Conservation (phyloP, 2,888 invertebrate species). For the Diarsia mendica region DNA sequence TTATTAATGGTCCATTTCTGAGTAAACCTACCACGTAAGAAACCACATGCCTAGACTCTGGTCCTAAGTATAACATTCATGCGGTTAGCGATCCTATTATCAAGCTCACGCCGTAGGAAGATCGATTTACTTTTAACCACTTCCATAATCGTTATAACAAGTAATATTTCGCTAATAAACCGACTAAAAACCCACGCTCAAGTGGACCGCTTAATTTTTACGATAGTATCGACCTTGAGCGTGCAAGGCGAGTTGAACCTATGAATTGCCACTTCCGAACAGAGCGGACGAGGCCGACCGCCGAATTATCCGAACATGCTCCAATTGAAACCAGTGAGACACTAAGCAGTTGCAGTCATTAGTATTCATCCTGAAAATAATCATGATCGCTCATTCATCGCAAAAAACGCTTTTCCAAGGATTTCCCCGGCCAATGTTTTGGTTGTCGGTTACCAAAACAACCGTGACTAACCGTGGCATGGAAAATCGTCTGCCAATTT, state of each 20-base stretch:
- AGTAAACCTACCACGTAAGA: slow-evolving; percentile 21
- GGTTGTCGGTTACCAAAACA: slow-evolving; percentile 46
- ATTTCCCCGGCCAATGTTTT: slow-evolving; percentile 42
- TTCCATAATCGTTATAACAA: slow-evolving; percentile 36
- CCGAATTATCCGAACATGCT: slow-evolving; percentile 69
- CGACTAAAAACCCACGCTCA: slow-evolving; percentile 53
- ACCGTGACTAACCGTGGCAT: slow-evolving; percentile 48
- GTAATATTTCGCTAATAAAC: slow-evolving; percentile 52
- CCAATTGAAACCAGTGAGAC: slow-evolving; percentile 55
- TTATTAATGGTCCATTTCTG: slow-evolving; percentile 34
- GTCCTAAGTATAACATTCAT: slow-evolving; percentile 26
- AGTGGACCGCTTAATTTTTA: slow-evolving; percentile 61
- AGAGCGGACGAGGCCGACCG: slow-evolving; percentile 74
- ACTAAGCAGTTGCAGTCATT: slow-evolving; percentile 41
- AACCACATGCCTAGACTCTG: slow-evolving; percentile 31
- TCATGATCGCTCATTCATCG: slow-evolving; percentile 25
- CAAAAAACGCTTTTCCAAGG: slow-evolving; percentile 37
- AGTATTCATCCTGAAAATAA: slow-evolving; percentile 31
- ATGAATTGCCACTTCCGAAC: slow-evolving; percentile 83
- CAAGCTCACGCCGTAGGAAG: slow-evolving; percentile 33
- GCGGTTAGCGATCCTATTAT: slow-evolving; percentile 45
- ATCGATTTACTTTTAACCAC: slow-evolving; percentile 33
- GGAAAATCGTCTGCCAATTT: slow-evolving; percentile 49
- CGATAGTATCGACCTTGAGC: slow-evolving; percentile 76
- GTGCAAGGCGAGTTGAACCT: slow-evolving; percentile 74